These are phyloP conservation scores for Oscheius sp. DNA, from an alignment of 2,888 invertebrate genomes.

Conservation along the genomic window DNA sequence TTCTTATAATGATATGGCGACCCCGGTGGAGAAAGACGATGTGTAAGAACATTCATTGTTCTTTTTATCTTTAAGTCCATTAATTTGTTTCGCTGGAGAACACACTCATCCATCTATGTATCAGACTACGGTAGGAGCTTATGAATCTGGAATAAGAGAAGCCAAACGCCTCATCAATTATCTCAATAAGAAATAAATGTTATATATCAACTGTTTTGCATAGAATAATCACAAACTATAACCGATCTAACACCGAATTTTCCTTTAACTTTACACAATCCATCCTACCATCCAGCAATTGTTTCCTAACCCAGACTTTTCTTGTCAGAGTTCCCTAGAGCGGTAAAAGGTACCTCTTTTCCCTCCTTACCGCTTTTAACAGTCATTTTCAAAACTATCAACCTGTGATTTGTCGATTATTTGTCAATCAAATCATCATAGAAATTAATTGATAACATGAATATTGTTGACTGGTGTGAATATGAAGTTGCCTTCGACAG, in stretches of 20 bases:
- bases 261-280: neutral
- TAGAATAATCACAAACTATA: constrained; percentile 12
- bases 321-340: too few relatives aligned
- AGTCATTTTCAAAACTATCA: too few relatives aligned
- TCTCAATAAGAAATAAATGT: constrained; percentile 5
- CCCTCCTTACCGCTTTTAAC: too few relatives aligned
- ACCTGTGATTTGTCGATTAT: too few relatives aligned
- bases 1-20: constrained; percentile 11
- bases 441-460: too few relatives aligned
- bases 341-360: too few relatives aligned
- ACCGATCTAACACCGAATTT: neutral
- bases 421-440: too few relatives aligned
- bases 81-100: constrained; percentile 48
- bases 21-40: neutral
- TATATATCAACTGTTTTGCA: constrained; percentile 10
- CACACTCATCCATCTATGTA: constrained; percentile 44
- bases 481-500: too few relatives aligned
- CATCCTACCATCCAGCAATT: too few relatives aligned
- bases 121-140: constrained; percentile 47
- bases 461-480: too few relatives aligned
- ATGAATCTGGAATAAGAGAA: constrained; percentile 37
- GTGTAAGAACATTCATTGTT: neutral
- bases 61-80: neutral
- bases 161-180: constrained; percentile 28
- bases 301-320: too few relatives aligned